These are phyloP conservation scores for Nineta flava DNA, from an alignment of 2,888 invertebrate species.

Conservation along the genomic window DNA sequence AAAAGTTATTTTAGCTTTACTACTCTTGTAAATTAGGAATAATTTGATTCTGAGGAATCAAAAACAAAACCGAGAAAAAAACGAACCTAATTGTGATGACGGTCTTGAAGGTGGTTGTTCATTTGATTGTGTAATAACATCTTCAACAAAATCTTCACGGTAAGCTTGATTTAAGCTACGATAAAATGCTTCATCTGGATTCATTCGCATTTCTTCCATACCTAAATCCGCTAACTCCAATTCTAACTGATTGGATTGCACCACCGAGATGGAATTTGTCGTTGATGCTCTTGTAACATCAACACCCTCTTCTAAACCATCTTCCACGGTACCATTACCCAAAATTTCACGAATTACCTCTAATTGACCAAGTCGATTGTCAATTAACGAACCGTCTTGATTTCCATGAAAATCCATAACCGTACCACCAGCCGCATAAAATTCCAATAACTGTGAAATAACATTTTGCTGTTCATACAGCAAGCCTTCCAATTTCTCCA, in stretches of 20 bases:
- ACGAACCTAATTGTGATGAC: slow-evolving; percentile 41
- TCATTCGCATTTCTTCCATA: slow-evolving; percentile 33
- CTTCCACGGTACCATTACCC: slow-evolving; percentile 47
- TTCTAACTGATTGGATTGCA: slow-evolving; percentile 19
- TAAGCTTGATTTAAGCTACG: slow-evolving; percentile 77
- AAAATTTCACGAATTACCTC: slow-evolving; percentile 50
- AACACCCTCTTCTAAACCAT: slow-evolving; percentile 49
- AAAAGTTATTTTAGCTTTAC: too few relatives aligned
- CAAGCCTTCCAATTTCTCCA: slow-evolving; percentile 75
- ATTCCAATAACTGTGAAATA: slow-evolving; percentile 71
- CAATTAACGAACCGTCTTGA: slow-evolving; percentile 17
- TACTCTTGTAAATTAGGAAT: too few relatives aligned
- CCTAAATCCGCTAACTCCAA: slow-evolving; percentile 24
- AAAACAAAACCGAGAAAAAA: too few relatives aligned
- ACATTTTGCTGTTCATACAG: slow-evolving; percentile 83
- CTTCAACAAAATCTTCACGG: slow-evolving; percentile 55
- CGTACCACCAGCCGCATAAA: slow-evolving; percentile 45
- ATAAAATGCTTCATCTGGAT: slow-evolving; percentile 73
- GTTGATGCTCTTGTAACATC: slow-evolving; percentile 31
- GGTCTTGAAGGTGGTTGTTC: slow-evolving; percentile 38
- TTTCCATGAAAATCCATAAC: slow-evolving; percentile 18
- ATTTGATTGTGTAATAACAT: not conserved
- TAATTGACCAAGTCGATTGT: slow-evolving; percentile 27
- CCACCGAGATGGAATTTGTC: slow-evolving; percentile 20
- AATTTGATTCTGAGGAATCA: too few relatives aligned